Conservation (phyloP, 2,888 invertebrate genomes). For the Amiota communis region DNA sequence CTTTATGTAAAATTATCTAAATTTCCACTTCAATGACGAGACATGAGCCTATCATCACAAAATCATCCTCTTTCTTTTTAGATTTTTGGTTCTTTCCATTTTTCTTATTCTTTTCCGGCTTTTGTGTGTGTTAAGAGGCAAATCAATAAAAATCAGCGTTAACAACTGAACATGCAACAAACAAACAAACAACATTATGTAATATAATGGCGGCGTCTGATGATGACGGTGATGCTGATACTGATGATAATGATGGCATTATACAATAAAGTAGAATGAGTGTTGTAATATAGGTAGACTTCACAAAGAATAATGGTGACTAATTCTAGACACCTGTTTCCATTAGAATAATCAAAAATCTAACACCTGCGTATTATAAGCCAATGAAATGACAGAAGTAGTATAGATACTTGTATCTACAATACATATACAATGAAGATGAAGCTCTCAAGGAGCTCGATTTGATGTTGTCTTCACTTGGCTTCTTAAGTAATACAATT, state of each 20-base stretch:
- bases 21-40: conserved; percentile 13
- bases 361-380: conserved; percentile 28
- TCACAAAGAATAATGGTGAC: conserved; percentile 30
- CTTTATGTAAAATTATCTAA: not conserved
- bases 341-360: conserved; percentile 29
- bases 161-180: not conserved
- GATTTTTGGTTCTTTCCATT: too few species aligned
- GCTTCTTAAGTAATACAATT: conserved; percentile 16
- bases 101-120: not conserved
- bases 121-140: not conserved
- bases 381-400: conserved; percentile 48
- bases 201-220: too few species aligned
- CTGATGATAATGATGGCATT: too few species aligned
- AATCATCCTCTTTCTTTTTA: not conserved
- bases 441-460: too few species aligned
- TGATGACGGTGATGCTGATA: too few species aligned
- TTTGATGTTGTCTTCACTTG: conserved; percentile 33
- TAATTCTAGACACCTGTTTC: conserved; percentile 38
- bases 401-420: conserved; percentile 51
- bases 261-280: not conserved
- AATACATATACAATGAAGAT: conserved; percentile 43
- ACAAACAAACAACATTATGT: too few species aligned
- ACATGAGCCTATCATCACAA: not conserved
- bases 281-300: not conserved
- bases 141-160: conserved; percentile 30